Percentiles rank a stretch among this genome's conserved stretches.
phyloP scores from a whole-genome alignment of 2,113 vertebrate genomes.

The Sitta europaea region DNA sequence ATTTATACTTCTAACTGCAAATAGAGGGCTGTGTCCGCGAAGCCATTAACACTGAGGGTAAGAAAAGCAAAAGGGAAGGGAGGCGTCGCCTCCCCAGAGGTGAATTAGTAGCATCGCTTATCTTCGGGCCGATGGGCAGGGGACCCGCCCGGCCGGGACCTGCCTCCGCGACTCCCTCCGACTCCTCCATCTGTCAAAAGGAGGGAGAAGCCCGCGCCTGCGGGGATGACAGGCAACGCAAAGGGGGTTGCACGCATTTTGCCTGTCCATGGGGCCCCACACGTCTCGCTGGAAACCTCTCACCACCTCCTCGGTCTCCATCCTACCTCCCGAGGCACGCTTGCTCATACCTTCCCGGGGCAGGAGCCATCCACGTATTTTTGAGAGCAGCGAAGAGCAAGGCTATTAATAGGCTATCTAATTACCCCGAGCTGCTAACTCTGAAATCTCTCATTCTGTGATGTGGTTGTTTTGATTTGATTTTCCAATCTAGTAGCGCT shows the following conservation, averaged over 20 bases:
- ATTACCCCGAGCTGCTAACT: neutral
- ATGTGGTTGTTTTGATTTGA: conserved; percentile 51
- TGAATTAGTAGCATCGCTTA: neutral
- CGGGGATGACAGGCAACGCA: neutral
- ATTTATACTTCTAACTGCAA: neutral
- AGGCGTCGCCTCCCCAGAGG: neutral
- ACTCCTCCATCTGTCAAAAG: conserved; percentile 21
- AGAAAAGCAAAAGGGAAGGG: neutral
- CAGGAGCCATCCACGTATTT: neutral
- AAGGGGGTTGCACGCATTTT: neutral
- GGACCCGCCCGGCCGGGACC: neutral
- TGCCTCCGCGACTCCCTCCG: neutral
- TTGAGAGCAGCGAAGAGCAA: neutral
- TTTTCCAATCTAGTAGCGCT: neutral
- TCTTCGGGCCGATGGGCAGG: neutral
- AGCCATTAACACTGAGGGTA: neutral
- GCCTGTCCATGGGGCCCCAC: neutral
- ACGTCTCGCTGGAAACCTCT: neutral
- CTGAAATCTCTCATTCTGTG: conserved; percentile 15
- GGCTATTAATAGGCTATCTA: conserved; percentile 22
- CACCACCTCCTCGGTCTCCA: neutral
- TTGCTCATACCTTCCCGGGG: neutral
- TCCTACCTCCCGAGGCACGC: neutral
- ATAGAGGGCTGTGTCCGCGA: neutral
- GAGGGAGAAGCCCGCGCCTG: conserved; percentile 34